A percentile compares a stretch with the other conserved stretches of the same genome.
Evolutionary conservation across 2,797 vertebrate genomes (phyloP).

Genomic region (Enteromius viviparus): DNA sequence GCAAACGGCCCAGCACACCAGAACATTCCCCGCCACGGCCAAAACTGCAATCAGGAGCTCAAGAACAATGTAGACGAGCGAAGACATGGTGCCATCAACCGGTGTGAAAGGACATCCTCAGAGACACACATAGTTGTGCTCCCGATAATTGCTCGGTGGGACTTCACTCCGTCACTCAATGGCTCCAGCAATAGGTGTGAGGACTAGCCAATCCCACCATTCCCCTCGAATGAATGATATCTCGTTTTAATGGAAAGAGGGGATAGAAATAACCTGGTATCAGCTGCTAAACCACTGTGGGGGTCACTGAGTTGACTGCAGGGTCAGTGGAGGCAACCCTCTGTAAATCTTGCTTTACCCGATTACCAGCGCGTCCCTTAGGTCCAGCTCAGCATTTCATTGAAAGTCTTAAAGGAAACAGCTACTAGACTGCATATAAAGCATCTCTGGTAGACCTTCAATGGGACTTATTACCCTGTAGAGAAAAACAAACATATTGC

Average conservation of each 20-base stretch:
- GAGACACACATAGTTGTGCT: constrained; percentile 51
- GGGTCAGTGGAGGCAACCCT: neutral
- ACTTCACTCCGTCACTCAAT: constrained; percentile 11
- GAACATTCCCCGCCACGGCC: constrained; percentile 89
- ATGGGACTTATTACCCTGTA: constrained; percentile 51
- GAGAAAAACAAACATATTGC: constrained; percentile 51
- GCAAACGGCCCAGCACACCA: constrained; percentile 95
- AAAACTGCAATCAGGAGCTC: constrained; percentile 90
- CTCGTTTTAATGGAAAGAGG: neutral
- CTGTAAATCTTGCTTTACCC: constrained; percentile 18
- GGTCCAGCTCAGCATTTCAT: constrained; percentile 47
- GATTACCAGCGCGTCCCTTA: constrained; percentile 25
- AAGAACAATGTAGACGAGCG: constrained; percentile 85
- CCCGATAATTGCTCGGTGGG: constrained; percentile 38
- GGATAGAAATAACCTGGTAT: neutral
- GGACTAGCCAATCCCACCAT: constrained; percentile 8
- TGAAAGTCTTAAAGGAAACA: constrained; percentile 44
- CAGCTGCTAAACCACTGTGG: constrained; percentile 1
- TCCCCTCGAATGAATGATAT: neutral
- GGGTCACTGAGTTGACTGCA: neutral
- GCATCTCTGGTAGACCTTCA: constrained; percentile 13
- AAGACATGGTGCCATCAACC: constrained; percentile 61
- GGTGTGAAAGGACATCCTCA: constrained; percentile 44
- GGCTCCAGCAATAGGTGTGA: constrained; percentile 34
- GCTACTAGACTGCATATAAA: constrained; percentile 29